phyloP scores from a whole-genome alignment of 2,113 vertebrate genomes.

The Megaptera novaeangliae region DNA sequence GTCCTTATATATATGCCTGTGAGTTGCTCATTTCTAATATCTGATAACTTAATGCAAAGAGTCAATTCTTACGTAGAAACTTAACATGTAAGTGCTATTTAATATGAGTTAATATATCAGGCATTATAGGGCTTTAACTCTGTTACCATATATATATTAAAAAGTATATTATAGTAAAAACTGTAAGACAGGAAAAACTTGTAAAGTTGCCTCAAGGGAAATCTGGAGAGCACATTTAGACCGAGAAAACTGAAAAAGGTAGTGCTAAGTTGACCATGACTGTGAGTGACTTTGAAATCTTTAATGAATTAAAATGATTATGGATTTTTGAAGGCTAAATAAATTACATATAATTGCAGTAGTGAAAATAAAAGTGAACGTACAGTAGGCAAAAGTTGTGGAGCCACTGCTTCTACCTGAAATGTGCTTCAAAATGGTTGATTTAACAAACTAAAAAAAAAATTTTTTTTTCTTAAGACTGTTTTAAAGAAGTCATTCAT shows the following conservation, averaged over 20 bases:
- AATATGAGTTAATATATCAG: neutral
- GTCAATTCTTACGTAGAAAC: neutral
- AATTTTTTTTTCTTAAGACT: constrained; percentile 76
- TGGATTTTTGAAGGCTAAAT: neutral
- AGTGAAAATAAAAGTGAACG: neutral
- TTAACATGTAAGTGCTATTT: neutral
- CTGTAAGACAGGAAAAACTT: neutral
- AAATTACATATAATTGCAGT: neutral
- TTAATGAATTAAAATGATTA: constrained; percentile 19
- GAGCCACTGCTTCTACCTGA: neutral
- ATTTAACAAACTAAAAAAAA: constrained; percentile 22
- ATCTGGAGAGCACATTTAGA: neutral
- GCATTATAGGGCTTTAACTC: constrained; percentile 1
- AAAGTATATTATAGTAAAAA: neutral
- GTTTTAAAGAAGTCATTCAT: constrained; percentile 90
- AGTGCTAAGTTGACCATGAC: neutral
- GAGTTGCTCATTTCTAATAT: neutral
- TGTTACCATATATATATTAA: neutral
- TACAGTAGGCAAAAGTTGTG: neutral
- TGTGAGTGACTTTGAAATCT: constrained; percentile 9
- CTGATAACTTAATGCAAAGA: neutral
- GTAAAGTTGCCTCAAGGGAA: neutral
- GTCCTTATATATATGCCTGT: neutral
- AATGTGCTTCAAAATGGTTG: neutral
- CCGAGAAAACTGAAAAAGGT: neutral